A percentile compares a stretch with the other conserved stretches of the same genome.
These are phyloP conservation scores for Nothoprocta pentlandii DNA, from an alignment of 2,113 vertebrate genomes.

Conservation along the genomic window DNA sequence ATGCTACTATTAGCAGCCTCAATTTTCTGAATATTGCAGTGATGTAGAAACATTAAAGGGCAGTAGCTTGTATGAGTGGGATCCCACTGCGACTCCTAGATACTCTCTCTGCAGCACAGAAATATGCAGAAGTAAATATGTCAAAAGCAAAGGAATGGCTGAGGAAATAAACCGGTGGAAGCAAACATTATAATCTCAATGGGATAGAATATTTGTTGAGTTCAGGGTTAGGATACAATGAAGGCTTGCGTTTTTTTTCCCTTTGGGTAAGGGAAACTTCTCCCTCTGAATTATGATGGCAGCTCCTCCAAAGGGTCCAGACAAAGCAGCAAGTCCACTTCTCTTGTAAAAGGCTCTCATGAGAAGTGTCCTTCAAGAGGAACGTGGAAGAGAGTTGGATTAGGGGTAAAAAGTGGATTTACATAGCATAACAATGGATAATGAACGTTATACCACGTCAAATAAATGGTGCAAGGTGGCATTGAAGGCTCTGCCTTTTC, in stretches of 20 bases:
- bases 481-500: neutral
- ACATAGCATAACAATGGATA: neutral
- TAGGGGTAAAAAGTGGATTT: slow-evolving; percentile 19
- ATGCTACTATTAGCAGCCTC: fast-evolving
- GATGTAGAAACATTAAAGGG: neutral
- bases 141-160: neutral
- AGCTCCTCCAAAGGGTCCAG: neutral
- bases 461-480: neutral
- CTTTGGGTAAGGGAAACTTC: neutral
- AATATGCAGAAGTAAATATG: neutral
- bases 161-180: fast-evolving
- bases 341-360: neutral
- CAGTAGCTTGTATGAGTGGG: neutral
- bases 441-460: neutral
- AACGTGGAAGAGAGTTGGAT: neutral
- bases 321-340: neutral
- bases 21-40: neutral
- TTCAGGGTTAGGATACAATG: neutral
- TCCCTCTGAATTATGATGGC: neutral
- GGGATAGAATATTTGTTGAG: neutral
- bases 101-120: neutral
- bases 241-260: neutral
- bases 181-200: neutral
- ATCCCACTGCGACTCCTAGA: neutral
- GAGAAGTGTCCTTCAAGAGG: slow-evolving; percentile 14